Base-by-base conservation (phyloP, 2,113 vertebrate genomes). In the Scomber japonicus region DNA sequence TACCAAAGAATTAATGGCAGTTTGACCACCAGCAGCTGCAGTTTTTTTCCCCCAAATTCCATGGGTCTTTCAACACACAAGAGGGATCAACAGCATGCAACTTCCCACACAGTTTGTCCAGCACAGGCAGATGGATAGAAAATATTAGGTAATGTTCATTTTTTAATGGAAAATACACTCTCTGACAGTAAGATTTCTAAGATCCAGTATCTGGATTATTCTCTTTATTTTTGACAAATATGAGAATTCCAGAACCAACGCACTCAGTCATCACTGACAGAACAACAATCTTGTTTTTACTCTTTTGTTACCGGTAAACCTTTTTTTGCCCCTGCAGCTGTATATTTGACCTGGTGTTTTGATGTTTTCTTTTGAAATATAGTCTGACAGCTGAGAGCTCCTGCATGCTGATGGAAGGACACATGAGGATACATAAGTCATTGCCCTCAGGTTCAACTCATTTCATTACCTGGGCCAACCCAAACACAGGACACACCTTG, bases 391-490 rank as follows among this genome's bases (percentile, higher is more conserved):
- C 14, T 27, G 12, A 31, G 17, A 35, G 40, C 27, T 40, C 19
- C 49, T 75, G 62, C 13, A 21, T 71, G 49, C 63, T 50, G 50
- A 69, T 31, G 51, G 71, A 74, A 78, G 59, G 17, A 77, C 62
- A 73, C 46, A n/a, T 53, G 53, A 82, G 78, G 65, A 80, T 55
- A 73, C 11, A 3, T 48, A 71, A n/a, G 57, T 72, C 9, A 67
- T 82, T 17, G 53, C 75, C 60, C 21, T 84, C 53, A 81, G 45
- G 31, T 71, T 73, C 8, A 88, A 74, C 40, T 67, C 57, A 44
- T 81, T 73, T 88, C 45, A 80, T 56, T n/a, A 49, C 56, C 46
- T 35, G 44, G 40, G 75, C 85, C 81, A 85, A 85, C 55, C 24
- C 72, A 79, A 87, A 84, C 24, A 68, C 64, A 48, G 44, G 13